Evolutionary conservation across 2,888 invertebrate genomes (phyloP).

Genomic region (Lepidochrysops patricia): DNA sequence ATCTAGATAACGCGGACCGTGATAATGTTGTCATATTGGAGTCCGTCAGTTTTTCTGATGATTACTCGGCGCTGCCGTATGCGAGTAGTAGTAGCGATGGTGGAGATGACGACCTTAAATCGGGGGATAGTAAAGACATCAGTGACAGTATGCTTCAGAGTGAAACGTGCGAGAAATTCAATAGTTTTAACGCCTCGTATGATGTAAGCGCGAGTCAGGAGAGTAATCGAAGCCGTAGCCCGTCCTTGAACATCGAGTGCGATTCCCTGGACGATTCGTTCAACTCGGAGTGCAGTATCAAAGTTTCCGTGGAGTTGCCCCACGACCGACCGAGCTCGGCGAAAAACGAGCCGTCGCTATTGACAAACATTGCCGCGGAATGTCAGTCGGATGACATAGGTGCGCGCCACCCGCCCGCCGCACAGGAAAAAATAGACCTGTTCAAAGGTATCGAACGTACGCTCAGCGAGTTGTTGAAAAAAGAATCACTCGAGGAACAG

Average conservation of each 20-base stretch:
- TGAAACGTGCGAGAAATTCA: slow-evolving; percentile 59
- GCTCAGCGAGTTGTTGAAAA: slow-evolving; percentile 71
- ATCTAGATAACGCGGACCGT: slow-evolving; percentile 37
- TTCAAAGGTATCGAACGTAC: slow-evolving; percentile 72
- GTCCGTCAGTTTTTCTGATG: slow-evolving; percentile 52
- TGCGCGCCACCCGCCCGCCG: slow-evolving; percentile 33
- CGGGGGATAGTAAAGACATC: slow-evolving; percentile 48
- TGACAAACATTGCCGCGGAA: slow-evolving; percentile 50
- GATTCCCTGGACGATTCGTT: slow-evolving; percentile 49
- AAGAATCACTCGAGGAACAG: slow-evolving; percentile 68
- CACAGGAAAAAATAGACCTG: slow-evolving; percentile 61
- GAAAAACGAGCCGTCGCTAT: slow-evolving; percentile 33
- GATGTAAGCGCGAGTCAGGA: slow-evolving; percentile 41
- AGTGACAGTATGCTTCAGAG: slow-evolving; percentile 65
- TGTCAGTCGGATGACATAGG: slow-evolving; percentile 34
- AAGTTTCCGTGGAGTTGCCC: slow-evolving; percentile 48
- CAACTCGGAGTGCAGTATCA: slow-evolving; percentile 49
- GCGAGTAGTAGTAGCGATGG: slow-evolving; percentile 36
- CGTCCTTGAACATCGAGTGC: slow-evolving; percentile 51
- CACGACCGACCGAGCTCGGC: slow-evolving; percentile 35
- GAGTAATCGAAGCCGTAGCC: slow-evolving; percentile 44
- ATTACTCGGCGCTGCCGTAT: slow-evolving; percentile 45
- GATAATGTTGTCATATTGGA: slow-evolving; percentile 50
- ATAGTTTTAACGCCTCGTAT: slow-evolving; percentile 59
- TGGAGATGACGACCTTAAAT: slow-evolving; percentile 34